Base-by-base conservation (phyloP, 1,140 invertebrate genomes). In the Calosoma granatense region DNA sequence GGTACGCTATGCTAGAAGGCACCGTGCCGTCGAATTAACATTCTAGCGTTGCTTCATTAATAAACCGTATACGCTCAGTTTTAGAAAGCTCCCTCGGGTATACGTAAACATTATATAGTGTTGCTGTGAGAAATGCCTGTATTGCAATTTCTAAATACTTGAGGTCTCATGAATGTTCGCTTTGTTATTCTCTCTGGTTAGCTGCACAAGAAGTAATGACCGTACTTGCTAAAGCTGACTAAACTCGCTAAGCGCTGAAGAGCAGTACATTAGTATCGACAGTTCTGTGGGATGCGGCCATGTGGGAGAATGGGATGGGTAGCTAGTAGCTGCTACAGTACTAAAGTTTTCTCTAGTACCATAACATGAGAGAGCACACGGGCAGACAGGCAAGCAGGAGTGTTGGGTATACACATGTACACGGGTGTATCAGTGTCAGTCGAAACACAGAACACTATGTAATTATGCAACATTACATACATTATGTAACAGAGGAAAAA, bases 91-190 rank as follows among this genome's bases (percentile, higher is more conserved):
- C 26, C 26, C 26, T 4, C 26, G 26, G 14, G 26, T 30, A 30
- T 30, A 30, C 26, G 14, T 30, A 30, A 30, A 30, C 26, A 30
- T 30, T 30, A 30, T 30, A 30, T 30, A 30, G 26, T 30, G 17
- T 6, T 9, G 9, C 17, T 47, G 41, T 47, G 41, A 47, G 41
- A 47, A 47, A 47, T 47, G 41, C 9, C 9, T 47, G 41, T 47
- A 47, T 47, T 47, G 41, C 41, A 47, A 47, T 47, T 47, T 47
- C 41, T 47, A 47, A 47, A 47, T 47, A 47, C 41, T 47, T 47
- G 41, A 47, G 41, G 41, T 47, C 17, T 47, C 41, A 47, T 47
- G 41, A 47, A 47, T 47, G 41, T 47, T 47, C 41, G 17, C 41
- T 47, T 47, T 47, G 41, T 47, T 47, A 47, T 12, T 17, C 41